A percentile compares a stretch with the other conserved stretches of the same genome.
phyloP scores from a whole-genome alignment of 2,113 vertebrate species.

The Ploceus nigricollis region DNA sequence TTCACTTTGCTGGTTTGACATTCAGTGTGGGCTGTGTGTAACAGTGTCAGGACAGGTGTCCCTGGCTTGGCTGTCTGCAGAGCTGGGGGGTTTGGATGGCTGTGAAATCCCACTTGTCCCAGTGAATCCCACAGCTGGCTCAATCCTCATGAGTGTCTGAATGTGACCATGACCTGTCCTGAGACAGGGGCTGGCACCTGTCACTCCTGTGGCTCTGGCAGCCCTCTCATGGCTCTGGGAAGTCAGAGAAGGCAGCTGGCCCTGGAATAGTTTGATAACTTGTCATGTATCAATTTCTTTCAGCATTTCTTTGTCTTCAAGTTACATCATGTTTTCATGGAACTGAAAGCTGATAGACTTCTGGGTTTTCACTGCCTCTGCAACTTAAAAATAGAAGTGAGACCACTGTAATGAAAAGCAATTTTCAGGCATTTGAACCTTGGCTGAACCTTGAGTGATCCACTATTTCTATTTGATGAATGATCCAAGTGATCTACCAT shows the following conservation, averaged over 20 bases:
- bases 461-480: neutral
- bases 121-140: neutral
- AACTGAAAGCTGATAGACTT: slow-evolving; percentile 2
- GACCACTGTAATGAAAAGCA: neutral
- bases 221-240: neutral
- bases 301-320: neutral
- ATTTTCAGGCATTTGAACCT: neutral
- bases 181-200: neutral
- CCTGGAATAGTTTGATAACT: neutral
- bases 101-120: neutral
- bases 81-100: neutral
- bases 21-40: neutral
- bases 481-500: neutral
- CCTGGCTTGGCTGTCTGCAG: neutral
- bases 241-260: neutral
- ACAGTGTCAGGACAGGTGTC: neutral
- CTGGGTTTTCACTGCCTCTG: neutral
- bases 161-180: neutral
- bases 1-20: neutral
- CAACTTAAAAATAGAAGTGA: neutral
- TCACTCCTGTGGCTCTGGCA: neutral
- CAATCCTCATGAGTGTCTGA: neutral
- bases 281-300: neutral
- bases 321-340: neutral
- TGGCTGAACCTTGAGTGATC: neutral